Percentiles rank a stretch among this genome's conserved stretches.
Conservation (phyloP, 2,888 invertebrate genomes). For the Cephus pulcher region DNA sequence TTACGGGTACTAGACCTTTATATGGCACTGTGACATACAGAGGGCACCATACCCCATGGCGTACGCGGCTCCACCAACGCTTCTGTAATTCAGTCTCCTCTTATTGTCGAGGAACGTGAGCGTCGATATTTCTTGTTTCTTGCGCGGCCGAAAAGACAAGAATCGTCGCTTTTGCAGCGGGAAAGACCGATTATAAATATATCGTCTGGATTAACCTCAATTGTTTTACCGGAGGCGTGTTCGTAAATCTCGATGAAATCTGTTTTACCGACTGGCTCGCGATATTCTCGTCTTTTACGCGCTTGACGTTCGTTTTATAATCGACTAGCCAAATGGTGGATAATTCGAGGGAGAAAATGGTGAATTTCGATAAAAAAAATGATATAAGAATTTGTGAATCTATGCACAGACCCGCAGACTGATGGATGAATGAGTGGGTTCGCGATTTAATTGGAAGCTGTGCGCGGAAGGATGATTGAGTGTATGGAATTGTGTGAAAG, state of each 20-base stretch:
- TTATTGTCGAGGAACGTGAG: background rate
- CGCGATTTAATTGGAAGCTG: background rate
- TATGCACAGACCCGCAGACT: constrained; percentile 57
- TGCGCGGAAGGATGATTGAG: background rate
- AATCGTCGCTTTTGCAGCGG: background rate
- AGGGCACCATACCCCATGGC: background rate
- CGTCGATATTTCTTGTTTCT: background rate
- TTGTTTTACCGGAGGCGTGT: background rate
- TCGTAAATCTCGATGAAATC: background rate
- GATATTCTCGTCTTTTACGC: background rate
- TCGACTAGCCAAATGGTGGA: constrained; percentile 8
- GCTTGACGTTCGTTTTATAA: background rate
- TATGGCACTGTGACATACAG: background rate
- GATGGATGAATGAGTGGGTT: constrained; percentile 36
- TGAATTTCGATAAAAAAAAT: constrained; percentile 25
- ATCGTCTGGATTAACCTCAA: background rate
- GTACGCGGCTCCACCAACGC: background rate
- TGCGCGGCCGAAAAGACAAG: background rate
- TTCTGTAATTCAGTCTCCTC: background rate
- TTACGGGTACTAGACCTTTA: background rate
- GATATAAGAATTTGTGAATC: constrained; percentile 29
- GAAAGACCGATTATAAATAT: background rate
- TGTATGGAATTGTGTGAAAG: background rate
- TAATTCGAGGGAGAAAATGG: constrained; percentile 12
- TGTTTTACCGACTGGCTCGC: too few relatives aligned